Evolutionary conservation across 2,888 invertebrate genomes (phyloP), one percentile per base, ranked within the genome.

Genomic region (Chorisops tibialis): DNA sequence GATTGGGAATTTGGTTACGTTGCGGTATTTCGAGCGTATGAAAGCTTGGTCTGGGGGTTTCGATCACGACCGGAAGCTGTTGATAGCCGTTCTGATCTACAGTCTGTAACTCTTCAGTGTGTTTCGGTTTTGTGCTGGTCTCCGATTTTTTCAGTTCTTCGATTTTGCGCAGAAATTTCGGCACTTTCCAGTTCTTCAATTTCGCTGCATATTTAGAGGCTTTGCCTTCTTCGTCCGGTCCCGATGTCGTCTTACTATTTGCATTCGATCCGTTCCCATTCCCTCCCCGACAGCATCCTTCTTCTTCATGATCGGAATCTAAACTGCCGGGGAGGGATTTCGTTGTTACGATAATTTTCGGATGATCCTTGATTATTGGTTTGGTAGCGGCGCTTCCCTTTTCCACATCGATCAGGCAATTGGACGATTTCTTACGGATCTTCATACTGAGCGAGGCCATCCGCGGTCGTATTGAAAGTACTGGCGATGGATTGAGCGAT

Each of bases 281-380:
- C 38, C 79, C 56, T 35, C 78, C 69, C 77, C 81, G 64, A 24
- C 69, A 68, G 41, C 68, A 69, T 14, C 68, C 67, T 5, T 85
- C 86, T 63, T 83, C 78, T 66, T 87, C 87, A 43, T 84, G 84
- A 65, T 89, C 89, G 0, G 88, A 88, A 71, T 91, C 90, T 70
- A 92, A 79, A 71, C 91, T 91, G 72, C 90, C 91, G 1, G 92
- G 92, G 71, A 92, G 76, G 62, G 91, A 91, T 72, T 87, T 90
- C 52, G 91, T 90, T 76, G 78, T 77, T 6, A 78, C 75, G 9
- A 77, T 74, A 21, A 78, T 78, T 68, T 74, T 87, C 81, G 75
- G 77, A 35, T 74, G 64, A 47, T 79, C 73, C 73, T 69, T 0
- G 74, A 72, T 1, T 70, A 72, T 21, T 30, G 56, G 56, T 16